These are phyloP conservation scores for Stigmatopora nigra DNA, from an alignment of 2,113 vertebrate species.

Conservation along the genomic window DNA sequence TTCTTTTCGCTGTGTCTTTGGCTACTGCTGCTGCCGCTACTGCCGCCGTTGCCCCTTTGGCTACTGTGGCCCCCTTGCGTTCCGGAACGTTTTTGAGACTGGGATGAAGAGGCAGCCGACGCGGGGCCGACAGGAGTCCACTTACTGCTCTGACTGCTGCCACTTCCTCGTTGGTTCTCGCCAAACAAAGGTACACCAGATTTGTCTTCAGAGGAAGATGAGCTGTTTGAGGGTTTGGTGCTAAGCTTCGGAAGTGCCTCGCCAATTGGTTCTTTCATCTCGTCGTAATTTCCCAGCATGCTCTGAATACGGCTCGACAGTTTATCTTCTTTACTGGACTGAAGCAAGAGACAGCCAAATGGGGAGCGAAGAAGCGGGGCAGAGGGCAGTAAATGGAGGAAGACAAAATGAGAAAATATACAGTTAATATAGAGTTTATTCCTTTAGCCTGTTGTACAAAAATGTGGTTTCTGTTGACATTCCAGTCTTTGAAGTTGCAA, in stretches of 20 bases:
- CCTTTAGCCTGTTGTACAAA: background rate
- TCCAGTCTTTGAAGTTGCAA: background rate
- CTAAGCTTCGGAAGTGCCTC: constrained; percentile 84
- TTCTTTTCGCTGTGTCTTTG: constrained; percentile 87
- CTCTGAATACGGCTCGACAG: constrained; percentile 97
- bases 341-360: constrained; percentile 35
- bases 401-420: background rate
- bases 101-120: constrained; percentile 73
- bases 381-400: background rate
- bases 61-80: constrained; percentile 74
- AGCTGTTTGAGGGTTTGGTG: constrained; percentile 78
- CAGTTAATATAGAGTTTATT: constrained; percentile 1
- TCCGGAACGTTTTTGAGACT: constrained; percentile 84
- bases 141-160: constrained; percentile 85
- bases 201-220: constrained; percentile 86
- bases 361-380: constrained; percentile 7
- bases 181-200: constrained; percentile 75
- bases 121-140: constrained; percentile 94
- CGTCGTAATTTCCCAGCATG: constrained; percentile 98
- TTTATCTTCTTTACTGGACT: constrained; percentile 98
- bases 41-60: constrained; percentile 61
- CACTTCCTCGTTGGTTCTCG: constrained; percentile 78
- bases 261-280: constrained; percentile 94
- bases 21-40: constrained; percentile 61
- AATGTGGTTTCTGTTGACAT: background rate